A percentile compares a stretch with the other conserved stretches of the same genome.
These are phyloP conservation scores for Ecliptopera silaceata DNA, from an alignment of 2,888 invertebrate genomes.

Conservation along the genomic window DNA sequence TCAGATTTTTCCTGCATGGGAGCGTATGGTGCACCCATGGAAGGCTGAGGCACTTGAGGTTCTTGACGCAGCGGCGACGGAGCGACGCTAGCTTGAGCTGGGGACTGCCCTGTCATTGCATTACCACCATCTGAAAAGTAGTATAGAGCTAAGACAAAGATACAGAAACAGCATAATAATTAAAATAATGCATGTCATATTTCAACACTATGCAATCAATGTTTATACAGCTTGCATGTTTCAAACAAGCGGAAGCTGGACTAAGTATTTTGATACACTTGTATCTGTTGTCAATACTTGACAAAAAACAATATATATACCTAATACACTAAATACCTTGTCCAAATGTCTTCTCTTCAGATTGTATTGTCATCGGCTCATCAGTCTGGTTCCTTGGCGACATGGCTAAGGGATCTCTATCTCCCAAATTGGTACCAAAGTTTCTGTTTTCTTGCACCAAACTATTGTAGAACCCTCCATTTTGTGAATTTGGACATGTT, in stretches of 20 bases:
- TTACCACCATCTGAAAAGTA: constrained; percentile 56
- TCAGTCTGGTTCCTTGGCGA: constrained; percentile 69
- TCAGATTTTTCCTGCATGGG: constrained; percentile 65
- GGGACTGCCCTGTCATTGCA: constrained; percentile 81
- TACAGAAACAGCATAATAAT: neutral
- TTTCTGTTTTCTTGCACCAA: constrained; percentile 67
- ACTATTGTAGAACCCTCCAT: constrained; percentile 77
- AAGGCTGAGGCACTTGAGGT: constrained; percentile 78
- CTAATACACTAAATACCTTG: constrained; percentile 10
- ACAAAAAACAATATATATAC: no score
- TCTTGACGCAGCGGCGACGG: constrained; percentile 80
- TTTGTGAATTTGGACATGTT: constrained; percentile 69
- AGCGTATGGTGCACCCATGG: constrained; percentile 75
- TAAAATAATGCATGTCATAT: no score
- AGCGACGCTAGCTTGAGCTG: constrained; percentile 85
- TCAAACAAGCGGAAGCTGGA: no score
- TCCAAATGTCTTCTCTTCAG: constrained; percentile 67
- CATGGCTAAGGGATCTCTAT: constrained; percentile 77
- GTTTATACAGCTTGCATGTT: no score
- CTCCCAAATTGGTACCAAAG: constrained; percentile 70
- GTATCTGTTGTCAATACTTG: no score
- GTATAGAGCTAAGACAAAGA: constrained; percentile 16
- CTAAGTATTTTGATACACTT: no score
- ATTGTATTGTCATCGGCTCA: constrained; percentile 64
- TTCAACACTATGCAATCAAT: no score